phyloP scores from a whole-genome alignment of 2,797 vertebrate species.

The Acrocephalus scirpaceus region DNA sequence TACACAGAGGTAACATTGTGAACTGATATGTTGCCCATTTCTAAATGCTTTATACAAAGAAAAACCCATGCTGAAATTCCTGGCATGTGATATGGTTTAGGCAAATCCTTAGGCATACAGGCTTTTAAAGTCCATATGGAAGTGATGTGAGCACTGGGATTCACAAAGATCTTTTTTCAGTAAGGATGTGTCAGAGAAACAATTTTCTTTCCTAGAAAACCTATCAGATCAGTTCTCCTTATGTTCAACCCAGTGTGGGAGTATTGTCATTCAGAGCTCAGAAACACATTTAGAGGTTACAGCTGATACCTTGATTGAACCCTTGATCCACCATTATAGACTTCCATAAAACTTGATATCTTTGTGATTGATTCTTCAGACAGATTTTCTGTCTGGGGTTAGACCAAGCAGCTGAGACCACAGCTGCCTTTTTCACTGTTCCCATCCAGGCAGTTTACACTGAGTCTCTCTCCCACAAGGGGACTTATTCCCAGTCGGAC shows the following conservation, averaged over 20 bases:
- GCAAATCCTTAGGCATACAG: neutral
- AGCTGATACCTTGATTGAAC: neutral
- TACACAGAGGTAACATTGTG: neutral
- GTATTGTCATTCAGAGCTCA: neutral
- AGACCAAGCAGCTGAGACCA: neutral
- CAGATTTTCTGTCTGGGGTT: neutral
- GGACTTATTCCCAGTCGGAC: fast-evolving
- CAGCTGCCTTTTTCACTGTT: neutral
- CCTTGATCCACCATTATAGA: neutral
- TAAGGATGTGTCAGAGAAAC: neutral
- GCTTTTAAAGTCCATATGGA: neutral
- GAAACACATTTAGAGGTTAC: neutral
- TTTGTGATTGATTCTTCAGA: neutral
- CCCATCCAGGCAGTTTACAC: neutral
- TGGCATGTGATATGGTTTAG: neutral
- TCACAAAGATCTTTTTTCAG: neutral
- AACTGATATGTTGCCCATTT: neutral
- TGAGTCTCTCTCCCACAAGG: neutral
- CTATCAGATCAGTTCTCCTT: neutral
- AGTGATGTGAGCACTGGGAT: neutral
- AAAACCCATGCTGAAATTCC: neutral
- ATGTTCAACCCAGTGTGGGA: neutral
- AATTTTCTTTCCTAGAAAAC: neutral
- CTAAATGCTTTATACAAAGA: neutral
- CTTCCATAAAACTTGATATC: neutral